Percentiles rank a stretch among this genome's conserved stretches.
phyloP scores from a whole-genome alignment of 2,888 invertebrate genomes.

The Psylliodes chrysocephalus region DNA sequence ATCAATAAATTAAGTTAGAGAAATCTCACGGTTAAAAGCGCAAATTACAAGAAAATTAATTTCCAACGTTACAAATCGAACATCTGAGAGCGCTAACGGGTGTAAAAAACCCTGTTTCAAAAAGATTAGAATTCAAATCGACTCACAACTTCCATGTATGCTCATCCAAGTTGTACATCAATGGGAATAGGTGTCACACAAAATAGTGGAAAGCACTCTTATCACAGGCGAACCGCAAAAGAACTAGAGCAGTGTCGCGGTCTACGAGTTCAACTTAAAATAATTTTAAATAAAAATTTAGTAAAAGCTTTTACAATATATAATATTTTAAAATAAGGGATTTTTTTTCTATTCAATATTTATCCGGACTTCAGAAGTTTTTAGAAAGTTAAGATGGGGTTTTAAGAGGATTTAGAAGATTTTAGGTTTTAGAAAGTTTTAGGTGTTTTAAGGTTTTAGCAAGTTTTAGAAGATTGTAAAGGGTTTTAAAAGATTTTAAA shows the following conservation, averaged over 20 bases:
- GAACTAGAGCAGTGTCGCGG: conserved; percentile 43
- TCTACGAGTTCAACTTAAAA: neutral
- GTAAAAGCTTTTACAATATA: too few species aligned
- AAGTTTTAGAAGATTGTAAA: too few species aligned
- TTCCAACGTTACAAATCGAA: conserved; percentile 24
- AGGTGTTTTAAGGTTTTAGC: too few species aligned
- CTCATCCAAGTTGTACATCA: conserved; percentile 57
- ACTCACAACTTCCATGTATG: conserved; percentile 57
- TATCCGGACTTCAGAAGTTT: too few species aligned
- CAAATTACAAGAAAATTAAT: conserved; percentile 34
- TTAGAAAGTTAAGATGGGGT: too few species aligned
- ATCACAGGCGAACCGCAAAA: conserved; percentile 54
- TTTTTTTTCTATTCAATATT: too few species aligned
- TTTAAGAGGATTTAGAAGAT: too few species aligned
- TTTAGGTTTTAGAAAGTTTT: too few species aligned
- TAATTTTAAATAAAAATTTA: too few species aligned
- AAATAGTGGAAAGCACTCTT: conserved; percentile 56
- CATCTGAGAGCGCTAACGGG: conserved; percentile 18
- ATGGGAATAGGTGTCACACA: conserved; percentile 59
- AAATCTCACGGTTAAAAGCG: conserved; percentile 16
- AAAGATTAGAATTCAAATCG: conserved; percentile 47
- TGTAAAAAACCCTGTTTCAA: conserved; percentile 38
- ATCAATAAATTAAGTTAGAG: neutral
- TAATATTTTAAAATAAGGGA: too few species aligned
- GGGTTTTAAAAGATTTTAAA: too few species aligned